A percentile compares a stretch with the other conserved stretches of the same genome.
These are phyloP conservation scores for Bergia sp. DNA, from an alignment of 92 coral and sea anemone genomes.

Conservation along the genomic window DNA sequence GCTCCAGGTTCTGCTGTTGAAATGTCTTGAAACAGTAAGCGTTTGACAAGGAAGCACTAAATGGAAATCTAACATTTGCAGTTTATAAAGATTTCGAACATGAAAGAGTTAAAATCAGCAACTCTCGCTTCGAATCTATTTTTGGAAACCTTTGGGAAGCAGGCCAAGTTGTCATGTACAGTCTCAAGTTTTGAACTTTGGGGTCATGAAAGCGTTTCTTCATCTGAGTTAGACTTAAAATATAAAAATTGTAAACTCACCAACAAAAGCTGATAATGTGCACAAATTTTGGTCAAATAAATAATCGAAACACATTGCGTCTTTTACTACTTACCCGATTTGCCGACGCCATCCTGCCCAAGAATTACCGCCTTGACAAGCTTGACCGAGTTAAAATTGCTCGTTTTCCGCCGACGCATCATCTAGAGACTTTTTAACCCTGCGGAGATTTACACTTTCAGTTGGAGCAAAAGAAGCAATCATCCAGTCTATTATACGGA, in stretches of 20 bases:
- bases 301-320: too few relatives aligned
- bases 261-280: not conserved
- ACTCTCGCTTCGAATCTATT: not conserved
- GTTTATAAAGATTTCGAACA: too few relatives aligned
- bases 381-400: slow-evolving; percentile 42
- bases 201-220: not conserved
- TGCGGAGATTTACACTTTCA: not conserved
- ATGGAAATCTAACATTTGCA: too few relatives aligned
- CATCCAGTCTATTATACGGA: not conserved
- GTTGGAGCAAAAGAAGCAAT: not conserved
- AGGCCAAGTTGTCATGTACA: not conserved
- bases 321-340: slow-evolving; percentile 57
- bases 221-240: not conserved
- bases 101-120: too few relatives aligned
- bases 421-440: not conserved
- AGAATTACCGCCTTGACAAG: slow-evolving; percentile 68
- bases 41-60: too few relatives aligned
- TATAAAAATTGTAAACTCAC: not conserved
- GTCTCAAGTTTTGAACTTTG: not conserved
- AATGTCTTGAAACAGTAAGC: too few relatives aligned
- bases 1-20: too few relatives aligned
- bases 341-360: slow-evolving; percentile 83
- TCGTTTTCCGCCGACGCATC: slow-evolving; percentile 56
- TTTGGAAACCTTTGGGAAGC: not conserved
- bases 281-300: not conserved